phyloP scores from a whole-genome alignment of 2,888 invertebrate species.

The Acrobasis consociella region DNA sequence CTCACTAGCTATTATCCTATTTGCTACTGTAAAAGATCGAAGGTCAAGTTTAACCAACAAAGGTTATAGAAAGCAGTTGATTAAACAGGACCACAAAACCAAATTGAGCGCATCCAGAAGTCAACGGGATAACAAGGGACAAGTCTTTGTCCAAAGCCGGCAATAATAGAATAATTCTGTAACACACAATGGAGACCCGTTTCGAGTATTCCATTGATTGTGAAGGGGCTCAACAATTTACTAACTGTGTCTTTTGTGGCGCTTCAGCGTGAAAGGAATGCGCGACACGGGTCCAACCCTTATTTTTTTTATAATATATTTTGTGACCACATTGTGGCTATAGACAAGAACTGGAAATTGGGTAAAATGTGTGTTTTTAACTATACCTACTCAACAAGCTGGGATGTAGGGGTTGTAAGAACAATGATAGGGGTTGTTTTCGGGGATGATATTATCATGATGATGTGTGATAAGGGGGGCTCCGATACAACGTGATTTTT shows the following conservation, averaged over 20 bases:
- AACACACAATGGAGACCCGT: conserved; percentile 2
- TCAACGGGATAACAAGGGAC: conserved; percentile 6
- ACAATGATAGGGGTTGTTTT: no score
- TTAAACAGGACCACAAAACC: conserved; percentile 1
- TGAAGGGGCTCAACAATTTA: conserved; percentile 15
- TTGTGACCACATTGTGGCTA: no score
- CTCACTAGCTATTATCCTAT: no score
- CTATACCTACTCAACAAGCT: no score
- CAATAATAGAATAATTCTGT: conserved; percentile 11
- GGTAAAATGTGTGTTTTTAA: no score
- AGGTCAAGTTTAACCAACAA: not conserved
- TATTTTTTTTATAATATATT: not conserved
- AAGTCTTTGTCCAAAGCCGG: conserved; percentile 7
- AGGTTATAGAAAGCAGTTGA: not conserved
- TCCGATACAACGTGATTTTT: no score
- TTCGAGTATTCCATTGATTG: conserved; percentile 12
- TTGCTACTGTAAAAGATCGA: not conserved
- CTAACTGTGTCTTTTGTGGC: conserved; percentile 11
- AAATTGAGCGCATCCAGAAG: conserved; percentile 5
- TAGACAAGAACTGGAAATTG: no score
- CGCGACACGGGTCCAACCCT: not conserved
- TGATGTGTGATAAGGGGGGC: no score
- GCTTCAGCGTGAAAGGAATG: not conserved
- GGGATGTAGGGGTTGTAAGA: no score
- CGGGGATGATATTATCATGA: no score